A percentile compares a stretch with the other conserved stretches of the same genome.
Evolutionary conservation across 2,797 vertebrate species (phyloP).

Genomic region (Rhinoraja longicauda): DNA sequence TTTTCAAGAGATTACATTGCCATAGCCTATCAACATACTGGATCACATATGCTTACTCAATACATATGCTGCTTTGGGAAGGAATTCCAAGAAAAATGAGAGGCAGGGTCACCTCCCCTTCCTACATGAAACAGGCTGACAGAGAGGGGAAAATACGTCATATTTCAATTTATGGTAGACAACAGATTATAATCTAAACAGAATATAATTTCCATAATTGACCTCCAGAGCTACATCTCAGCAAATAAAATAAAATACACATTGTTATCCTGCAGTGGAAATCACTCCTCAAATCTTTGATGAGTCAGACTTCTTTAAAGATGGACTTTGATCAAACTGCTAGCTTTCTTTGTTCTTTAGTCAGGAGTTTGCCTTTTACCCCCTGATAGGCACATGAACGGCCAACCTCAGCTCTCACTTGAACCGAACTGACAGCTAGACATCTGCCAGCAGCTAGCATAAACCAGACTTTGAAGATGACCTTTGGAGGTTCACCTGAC

Average conservation of each 20-base stretch:
- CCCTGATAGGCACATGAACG: not conserved
- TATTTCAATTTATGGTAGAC: not conserved
- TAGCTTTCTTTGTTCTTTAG: slow-evolving; percentile 29
- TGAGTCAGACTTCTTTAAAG: not conserved
- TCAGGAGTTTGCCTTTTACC: slow-evolving; percentile 19
- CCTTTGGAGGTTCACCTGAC: not conserved
- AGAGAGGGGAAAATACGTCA: not conserved
- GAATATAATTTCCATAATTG: not conserved
- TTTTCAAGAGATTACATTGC: not conserved
- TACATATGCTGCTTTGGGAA: not conserved
- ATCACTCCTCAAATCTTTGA: not conserved
- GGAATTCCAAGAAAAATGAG: not conserved
- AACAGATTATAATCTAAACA: not conserved
- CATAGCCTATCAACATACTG: not conserved
- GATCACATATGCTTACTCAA: not conserved
- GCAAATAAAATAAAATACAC: slow-evolving; percentile 26
- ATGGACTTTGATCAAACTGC: slow-evolving; percentile 30
- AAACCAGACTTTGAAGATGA: not conserved
- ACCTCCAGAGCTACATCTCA: not conserved
- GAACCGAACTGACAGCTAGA: slow-evolving; percentile 24
- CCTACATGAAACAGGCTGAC: not conserved
- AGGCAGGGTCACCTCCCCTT: not conserved
- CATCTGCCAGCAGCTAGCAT: not conserved
- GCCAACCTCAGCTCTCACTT: slow-evolving; percentile 4
- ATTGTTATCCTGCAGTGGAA: slow-evolving; percentile 26